Conservation (phyloP, 1,140 invertebrate genomes). For the Pentalonia nigronervosa region DNA sequence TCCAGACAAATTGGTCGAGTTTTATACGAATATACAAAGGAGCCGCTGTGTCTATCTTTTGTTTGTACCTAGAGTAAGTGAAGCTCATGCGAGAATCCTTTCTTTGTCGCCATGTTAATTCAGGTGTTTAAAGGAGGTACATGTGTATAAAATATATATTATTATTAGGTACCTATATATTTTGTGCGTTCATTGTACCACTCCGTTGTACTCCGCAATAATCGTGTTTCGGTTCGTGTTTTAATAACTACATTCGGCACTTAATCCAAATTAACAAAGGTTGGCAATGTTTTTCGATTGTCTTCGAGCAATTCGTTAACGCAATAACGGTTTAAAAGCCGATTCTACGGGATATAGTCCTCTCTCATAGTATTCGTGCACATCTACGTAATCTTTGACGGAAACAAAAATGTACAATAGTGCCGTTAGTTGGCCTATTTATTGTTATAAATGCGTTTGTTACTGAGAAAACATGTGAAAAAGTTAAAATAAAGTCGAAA, state of each 20-base stretch:
- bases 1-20: neutral
- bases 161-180: neutral
- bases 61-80: neutral
- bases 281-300: neutral
- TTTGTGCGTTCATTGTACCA: neutral
- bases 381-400: neutral
- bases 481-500: neutral
- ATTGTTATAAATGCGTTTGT: neutral
- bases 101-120: neutral
- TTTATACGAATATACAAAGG: neutral
- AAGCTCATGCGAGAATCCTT: neutral
- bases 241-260: neutral
- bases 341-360: neutral
- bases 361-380: too few relatives aligned
- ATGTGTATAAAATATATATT: neutral
- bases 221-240: neutral
- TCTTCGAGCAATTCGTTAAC: neutral
- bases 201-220: neutral
- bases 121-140: neutral
- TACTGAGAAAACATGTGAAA: neutral
- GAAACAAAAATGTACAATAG: neutral
- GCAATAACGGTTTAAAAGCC: neutral
- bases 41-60: neutral
- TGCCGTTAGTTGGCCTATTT: neutral
- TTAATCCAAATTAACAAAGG: neutral